phyloP scores from a whole-genome alignment of 2,113 vertebrate genomes.

The Philantomba maxwellii region DNA sequence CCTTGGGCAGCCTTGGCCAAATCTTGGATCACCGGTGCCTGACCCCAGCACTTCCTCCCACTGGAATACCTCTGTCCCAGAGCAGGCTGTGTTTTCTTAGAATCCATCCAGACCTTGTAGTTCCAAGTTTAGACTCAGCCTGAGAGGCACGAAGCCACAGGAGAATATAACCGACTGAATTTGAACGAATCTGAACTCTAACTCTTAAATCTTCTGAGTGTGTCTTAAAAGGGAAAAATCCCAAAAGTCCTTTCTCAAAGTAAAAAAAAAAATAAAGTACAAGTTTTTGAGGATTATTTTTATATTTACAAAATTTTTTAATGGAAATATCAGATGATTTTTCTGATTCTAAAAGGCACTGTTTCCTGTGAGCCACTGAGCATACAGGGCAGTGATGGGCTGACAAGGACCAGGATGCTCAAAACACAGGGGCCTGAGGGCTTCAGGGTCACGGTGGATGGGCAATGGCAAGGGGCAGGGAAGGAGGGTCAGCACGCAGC shows the following conservation, averaged over 20 bases:
- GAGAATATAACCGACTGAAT: neutral
- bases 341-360: neutral
- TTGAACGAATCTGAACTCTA: neutral
- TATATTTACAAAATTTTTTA: neutral
- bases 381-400: neutral
- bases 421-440: neutral
- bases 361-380: neutral
- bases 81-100: neutral
- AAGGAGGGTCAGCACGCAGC: too few relatives aligned
- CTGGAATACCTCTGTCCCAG: neutral
- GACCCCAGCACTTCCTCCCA: neutral
- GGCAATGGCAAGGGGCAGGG: neutral
- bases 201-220: neutral
- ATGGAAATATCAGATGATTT: neutral
- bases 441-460: neutral
- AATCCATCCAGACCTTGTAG: neutral
- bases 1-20: neutral
- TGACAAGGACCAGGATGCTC: neutral
- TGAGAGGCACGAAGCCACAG: neutral
- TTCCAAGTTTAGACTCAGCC: neutral
- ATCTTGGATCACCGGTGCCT: neutral
- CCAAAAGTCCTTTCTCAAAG: neutral
- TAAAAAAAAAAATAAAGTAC: neutral
- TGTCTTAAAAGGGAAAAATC: neutral
- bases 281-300: neutral